Base-by-base conservation (phyloP, 2,888 invertebrate genomes). In the Mechanitis mazaeus region DNA sequence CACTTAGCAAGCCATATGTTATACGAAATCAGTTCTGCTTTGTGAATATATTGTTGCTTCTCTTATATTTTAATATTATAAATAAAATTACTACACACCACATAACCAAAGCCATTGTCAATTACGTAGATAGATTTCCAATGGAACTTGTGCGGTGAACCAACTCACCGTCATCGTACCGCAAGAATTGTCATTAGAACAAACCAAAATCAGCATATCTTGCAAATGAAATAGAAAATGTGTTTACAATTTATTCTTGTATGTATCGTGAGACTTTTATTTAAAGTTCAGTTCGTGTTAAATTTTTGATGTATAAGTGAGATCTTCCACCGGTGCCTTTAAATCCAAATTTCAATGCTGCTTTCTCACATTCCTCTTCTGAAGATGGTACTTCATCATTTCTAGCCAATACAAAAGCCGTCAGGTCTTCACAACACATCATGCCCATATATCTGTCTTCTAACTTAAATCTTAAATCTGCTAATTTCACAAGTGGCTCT, bases 401-500 rank as follows among this genome's bases (percentile, higher is more conserved):
- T 54, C 80, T 74, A 6, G 78, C 75, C 46, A 87, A 58, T 0
- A 78, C 83, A 61, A 78, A 86, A 1, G 81, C 82, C 4, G 84
- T 81, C 33, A 78, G 59, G 55, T 86, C 85, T 64, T 86, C 86
- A 59, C 87, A 87, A 66, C 83, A 79, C 80, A 87, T 84, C 81
- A 87, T 83, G 42, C 79, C 86, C 56, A 87, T 66, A 65, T 73
- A 77, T 20, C 75, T 72, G 2, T 75, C 81, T 42, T 81, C 75
- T 50, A 81, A 67, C 70, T 87, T 87, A 72, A 87, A 72, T 42
- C 85, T 75, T 31, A 87, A 71, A 59, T 86, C 85, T 11, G 85
- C 81, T 31, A 80, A 73, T 63, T 77, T 81, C 64, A 85, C 67
- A 54, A 75, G 60, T 6, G 87, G 87, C 46, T 69, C 67, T 7